A percentile compares a stretch with the other conserved stretches of the same genome.
Evolutionary conservation across 2,888 invertebrate genomes (phyloP).

Genomic region (Magallana nippona): DNA sequence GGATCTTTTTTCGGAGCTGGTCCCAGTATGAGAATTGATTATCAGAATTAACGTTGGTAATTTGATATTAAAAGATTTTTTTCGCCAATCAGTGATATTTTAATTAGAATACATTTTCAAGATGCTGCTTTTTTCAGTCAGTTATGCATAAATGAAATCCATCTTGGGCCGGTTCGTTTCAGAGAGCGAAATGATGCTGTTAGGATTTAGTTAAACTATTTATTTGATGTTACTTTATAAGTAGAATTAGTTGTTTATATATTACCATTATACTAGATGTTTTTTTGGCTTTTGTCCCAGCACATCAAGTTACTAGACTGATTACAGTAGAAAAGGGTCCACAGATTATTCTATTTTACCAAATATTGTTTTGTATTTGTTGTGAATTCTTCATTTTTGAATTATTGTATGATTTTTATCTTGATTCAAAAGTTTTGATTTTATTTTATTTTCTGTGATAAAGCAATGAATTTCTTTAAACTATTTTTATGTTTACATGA

Average conservation of each 20-base stretch:
- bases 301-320: not conserved
- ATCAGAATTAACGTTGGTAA: not conserved
- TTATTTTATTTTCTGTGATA: constrained; percentile 24
- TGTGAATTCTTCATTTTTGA: constrained; percentile 4
- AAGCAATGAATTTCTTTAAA: not conserved
- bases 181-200: constrained; percentile 5
- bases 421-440: constrained; percentile 7
- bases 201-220: not conserved
- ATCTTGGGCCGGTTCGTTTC: not conserved
- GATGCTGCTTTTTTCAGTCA: not conserved
- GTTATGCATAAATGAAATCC: not conserved
- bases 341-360: constrained; percentile 3
- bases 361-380: constrained; percentile 31
- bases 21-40: not conserved
- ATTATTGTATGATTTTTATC: constrained; percentile 25
- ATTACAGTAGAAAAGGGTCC: not conserved
- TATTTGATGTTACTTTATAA: constrained; percentile 17
- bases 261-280: not conserved
- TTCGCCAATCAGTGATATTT: constrained; percentile 24
- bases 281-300: not conserved
- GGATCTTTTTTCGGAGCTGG: constrained; percentile 20
- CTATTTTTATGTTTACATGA: constrained; percentile 25
- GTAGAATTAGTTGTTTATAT: not conserved
- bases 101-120: not conserved
- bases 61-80: not conserved